Evolutionary conservation across 2,888 invertebrate species (phyloP).

Genomic region (Macaria liturata): DNA sequence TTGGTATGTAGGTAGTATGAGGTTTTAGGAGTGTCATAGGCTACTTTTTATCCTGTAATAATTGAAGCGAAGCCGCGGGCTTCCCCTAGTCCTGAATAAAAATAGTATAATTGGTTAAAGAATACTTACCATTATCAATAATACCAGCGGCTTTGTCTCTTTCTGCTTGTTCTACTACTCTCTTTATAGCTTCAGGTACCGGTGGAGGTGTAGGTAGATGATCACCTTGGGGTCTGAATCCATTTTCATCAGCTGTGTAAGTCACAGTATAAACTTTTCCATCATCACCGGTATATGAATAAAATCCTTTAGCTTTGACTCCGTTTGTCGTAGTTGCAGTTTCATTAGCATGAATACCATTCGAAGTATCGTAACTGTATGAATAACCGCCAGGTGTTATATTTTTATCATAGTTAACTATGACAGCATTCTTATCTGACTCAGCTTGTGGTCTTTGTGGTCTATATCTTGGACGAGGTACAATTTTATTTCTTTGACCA

Average conservation of each 20-base stretch:
- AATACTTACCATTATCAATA: conserved; percentile 61
- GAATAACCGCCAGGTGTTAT: conserved; percentile 59
- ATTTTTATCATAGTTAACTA: conserved; percentile 57
- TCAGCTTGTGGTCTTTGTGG: conserved; percentile 54
- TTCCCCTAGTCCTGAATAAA: neutral
- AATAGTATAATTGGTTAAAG: neutral
- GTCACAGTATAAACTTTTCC: conserved; percentile 61
- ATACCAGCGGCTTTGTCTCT: conserved; percentile 58
- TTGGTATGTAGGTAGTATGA: too few species aligned
- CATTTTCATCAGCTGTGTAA: conserved; percentile 73
- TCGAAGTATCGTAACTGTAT: conserved; percentile 68
- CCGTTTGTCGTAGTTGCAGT: conserved; percentile 61
- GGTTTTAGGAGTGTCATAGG: too few species aligned
- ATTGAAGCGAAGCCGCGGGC: too few species aligned
- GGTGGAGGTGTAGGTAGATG: conserved; percentile 73
- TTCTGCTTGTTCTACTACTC: conserved; percentile 59
- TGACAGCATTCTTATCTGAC: conserved; percentile 57
- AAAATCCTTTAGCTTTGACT: conserved; percentile 62
- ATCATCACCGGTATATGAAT: conserved; percentile 70
- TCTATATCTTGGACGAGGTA: conserved; percentile 1
- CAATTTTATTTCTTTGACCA: conserved; percentile 1
- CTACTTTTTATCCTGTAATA: too few species aligned
- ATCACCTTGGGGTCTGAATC: conserved; percentile 64
- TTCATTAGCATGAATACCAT: conserved; percentile 69
- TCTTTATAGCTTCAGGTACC: conserved; percentile 65